A percentile compares a stretch with the other conserved stretches of the same genome.
phyloP scores from a whole-genome alignment of 2,797 vertebrate genomes.

The Microhierax caerulescens region DNA sequence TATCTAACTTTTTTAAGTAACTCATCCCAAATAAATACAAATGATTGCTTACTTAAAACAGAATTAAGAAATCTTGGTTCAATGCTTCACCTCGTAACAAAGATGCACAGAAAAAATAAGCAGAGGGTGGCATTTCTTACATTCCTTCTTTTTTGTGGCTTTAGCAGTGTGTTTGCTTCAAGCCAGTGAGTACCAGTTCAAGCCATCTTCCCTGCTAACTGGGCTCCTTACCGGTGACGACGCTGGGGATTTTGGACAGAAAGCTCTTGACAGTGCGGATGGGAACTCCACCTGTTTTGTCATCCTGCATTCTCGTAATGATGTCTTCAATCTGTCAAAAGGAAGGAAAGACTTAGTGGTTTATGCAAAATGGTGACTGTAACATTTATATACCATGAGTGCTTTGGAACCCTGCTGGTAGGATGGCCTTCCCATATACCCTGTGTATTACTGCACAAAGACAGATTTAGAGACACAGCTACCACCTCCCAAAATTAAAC shows the following conservation, averaged over 20 bases:
- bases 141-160: neutral
- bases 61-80: neutral
- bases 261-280: slow-evolving; percentile 99
- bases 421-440: neutral
- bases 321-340: slow-evolving; percentile 92
- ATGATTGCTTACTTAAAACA: neutral
- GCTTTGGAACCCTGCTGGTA: neutral
- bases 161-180: neutral
- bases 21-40: neutral
- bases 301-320: slow-evolving; percentile 91
- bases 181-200: neutral
- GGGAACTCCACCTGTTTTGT: slow-evolving; percentile 92
- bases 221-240: slow-evolving; percentile 87
- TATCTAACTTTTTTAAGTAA: neutral
- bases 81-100: neutral
- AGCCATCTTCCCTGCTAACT: neutral
- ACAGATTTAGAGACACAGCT: neutral
- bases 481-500: neutral
- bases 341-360: slow-evolving; percentile 3
- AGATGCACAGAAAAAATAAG: neutral
- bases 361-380: neutral
- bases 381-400: fast-evolving
- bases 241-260: slow-evolving; percentile 98
- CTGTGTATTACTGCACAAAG: neutral
- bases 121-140: fast-evolving